Base-by-base conservation (phyloP, 1,140 invertebrate genomes). In the roundworm (Caenorhabditis elegans) region DNA sequence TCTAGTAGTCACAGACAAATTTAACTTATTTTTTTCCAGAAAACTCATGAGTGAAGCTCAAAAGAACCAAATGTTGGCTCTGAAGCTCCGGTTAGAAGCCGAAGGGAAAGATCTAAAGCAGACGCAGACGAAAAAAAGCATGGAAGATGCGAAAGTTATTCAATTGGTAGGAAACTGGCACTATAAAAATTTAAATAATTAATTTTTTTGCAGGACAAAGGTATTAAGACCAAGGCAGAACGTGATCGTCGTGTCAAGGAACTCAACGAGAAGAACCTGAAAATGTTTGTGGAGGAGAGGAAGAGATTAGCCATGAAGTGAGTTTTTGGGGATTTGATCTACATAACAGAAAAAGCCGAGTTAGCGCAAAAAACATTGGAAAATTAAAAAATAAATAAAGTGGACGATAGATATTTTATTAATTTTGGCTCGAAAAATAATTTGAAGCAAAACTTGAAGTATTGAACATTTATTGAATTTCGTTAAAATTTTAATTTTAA, bases 181-280 rank as follows among this genome's bases (percentile, higher is more conserved):
- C n/a, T 70, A 19, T 8, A 17, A 70, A 6, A 15, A 77, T 10
- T 1, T 77, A 8, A 53, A 70, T 22, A 47, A 2, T 70, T 48
- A 13, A 17, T 55, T 26, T 43, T 80, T 55, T 85, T 86, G 11
- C 65, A 87, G 84, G 97, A 99, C 90, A 98, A 98, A 90, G 96
- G 95, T 0, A 92, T 99, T 28, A 95, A 97, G 90, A 98, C 96
- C 53, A 97, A 98, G 87, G 95, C 95, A 24, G 98, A 99, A 88
- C 95, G 96, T 87, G 98, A 99, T 87, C 92, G 92, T 86, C 88
- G 92, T 47, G 90, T 93, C 47, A 92, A 96, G 82, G 97, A 99
- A 90, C 95, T 98, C 87, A 97, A 98, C 88, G 96, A 98, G 87
- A 98, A 98, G 89, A 99, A 99, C 90, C 97, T 96, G 19, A 99